These are phyloP conservation scores for Castor canadensis DNA, from an alignment of 2,113 vertebrate species.

Conservation along the genomic window DNA sequence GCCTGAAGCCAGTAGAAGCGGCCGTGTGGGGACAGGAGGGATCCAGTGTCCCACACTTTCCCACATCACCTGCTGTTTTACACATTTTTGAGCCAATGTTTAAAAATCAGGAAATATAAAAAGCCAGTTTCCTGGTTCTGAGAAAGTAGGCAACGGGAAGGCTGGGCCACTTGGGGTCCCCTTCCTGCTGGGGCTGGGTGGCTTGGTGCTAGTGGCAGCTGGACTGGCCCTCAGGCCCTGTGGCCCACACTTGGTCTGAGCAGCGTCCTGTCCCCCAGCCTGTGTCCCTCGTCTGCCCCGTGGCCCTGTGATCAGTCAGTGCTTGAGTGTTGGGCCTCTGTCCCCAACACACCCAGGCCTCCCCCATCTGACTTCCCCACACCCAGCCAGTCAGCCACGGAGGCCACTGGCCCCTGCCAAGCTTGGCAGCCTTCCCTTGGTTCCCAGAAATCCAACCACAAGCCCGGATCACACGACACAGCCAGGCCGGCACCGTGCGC, in stretches of 20 bases:
- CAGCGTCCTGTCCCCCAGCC: too few relatives aligned
- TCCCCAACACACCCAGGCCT: too few relatives aligned
- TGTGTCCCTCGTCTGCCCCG: neutral
- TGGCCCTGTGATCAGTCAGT: too few relatives aligned
- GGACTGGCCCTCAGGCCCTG: neutral
- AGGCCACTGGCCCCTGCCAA: constrained; percentile 16
- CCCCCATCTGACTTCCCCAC: neutral
- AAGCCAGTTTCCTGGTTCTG: neutral
- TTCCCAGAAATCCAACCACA: constrained; percentile 63
- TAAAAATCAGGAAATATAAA: constrained; percentile 41
- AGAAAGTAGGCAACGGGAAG: neutral
- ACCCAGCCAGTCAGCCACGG: neutral
- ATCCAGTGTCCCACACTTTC: neutral
- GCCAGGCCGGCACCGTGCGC: constrained; percentile 28
- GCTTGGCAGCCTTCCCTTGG: neutral
- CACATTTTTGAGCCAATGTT: neutral
- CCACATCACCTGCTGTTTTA: neutral
- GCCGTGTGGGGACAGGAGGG: neutral
- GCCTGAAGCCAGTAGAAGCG: neutral
- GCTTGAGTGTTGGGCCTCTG: neutral
- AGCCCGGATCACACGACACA: neutral
- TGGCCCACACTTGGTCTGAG: rapidly evolving
- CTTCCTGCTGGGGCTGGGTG: neutral
- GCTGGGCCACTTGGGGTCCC: neutral
- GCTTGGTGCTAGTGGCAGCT: neutral